phyloP scores from a whole-genome alignment of 2,888 invertebrate genomes.

The Leptinotarsa juncta region DNA sequence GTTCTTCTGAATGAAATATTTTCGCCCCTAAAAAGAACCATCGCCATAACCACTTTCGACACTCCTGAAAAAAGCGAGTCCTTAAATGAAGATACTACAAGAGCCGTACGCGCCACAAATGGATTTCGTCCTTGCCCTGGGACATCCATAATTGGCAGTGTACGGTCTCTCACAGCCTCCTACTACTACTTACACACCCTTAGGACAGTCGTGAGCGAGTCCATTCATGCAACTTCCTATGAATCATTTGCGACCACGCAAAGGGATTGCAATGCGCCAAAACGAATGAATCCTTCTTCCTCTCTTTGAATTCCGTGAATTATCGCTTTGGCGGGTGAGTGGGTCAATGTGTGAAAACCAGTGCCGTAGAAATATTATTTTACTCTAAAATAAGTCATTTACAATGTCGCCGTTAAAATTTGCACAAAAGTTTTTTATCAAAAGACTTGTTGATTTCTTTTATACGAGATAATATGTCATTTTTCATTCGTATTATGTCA shows the following conservation, averaged over 20 bases:
- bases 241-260: constrained; percentile 41
- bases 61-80: constrained; percentile 34
- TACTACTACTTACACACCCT: constrained; percentile 52
- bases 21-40: constrained; percentile 32
- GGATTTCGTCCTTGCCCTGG: constrained; percentile 52
- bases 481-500: neutral
- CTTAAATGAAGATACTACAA: constrained; percentile 40
- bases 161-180: constrained; percentile 29
- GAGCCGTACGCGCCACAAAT: constrained; percentile 42
- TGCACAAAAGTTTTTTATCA: too few species aligned
- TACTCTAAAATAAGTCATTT: too few species aligned
- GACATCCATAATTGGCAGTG: constrained; percentile 50
- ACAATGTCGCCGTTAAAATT: too few species aligned
- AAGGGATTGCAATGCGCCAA: constrained; percentile 18
- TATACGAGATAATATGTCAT: neutral
- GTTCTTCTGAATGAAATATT: constrained; percentile 12
- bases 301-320: constrained; percentile 19
- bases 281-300: constrained; percentile 14
- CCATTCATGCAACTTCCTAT: constrained; percentile 48
- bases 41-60: constrained; percentile 30
- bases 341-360: constrained; percentile 24
- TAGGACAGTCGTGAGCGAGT: constrained; percentile 54
- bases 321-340: constrained; percentile 20
- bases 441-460: neutral
- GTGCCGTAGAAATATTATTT: constrained; percentile 5